phyloP scores from a whole-genome alignment of 2,113 vertebrate species.

The Pelodiscus sinensis region DNA sequence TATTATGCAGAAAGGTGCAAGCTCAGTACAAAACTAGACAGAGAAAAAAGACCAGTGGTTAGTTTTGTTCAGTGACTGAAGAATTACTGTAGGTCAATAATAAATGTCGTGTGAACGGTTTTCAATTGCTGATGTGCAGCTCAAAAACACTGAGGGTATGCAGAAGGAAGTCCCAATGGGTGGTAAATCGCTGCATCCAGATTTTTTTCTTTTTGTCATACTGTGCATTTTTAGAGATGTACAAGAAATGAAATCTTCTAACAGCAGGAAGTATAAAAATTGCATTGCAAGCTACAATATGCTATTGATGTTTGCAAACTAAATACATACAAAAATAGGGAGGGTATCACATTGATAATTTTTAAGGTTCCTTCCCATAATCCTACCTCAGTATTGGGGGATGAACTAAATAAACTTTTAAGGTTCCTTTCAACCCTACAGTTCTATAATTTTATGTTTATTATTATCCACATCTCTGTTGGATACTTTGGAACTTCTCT shows the following conservation, averaged over 20 bases:
- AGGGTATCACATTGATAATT: not conserved
- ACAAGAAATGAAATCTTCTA: slow-evolving; percentile 45
- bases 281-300: slow-evolving; percentile 20
- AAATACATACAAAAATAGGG: slow-evolving; percentile 1
- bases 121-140: slow-evolving; percentile 21
- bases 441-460: not conserved
- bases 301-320: not conserved
- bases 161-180: slow-evolving; percentile 31
- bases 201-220: not conserved
- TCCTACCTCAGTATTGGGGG: not conserved
- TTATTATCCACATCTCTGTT: not conserved
- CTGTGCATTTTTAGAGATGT: slow-evolving; percentile 59
- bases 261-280: slow-evolving; percentile 42
- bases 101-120: not conserved
- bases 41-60: not conserved
- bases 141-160: slow-evolving; percentile 39
- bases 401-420: not conserved
- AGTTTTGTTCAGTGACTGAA: slow-evolving; percentile 25
- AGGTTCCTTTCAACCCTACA: not conserved
- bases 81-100: slow-evolving; percentile 12
- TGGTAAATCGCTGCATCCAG: slow-evolving; percentile 23
- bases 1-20: not conserved
- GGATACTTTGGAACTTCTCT: slow-evolving; percentile 1
- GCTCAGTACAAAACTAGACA: not conserved
- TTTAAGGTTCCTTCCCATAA: slow-evolving; percentile 12